phyloP scores from a whole-genome alignment of 2,888 invertebrate genomes.

The Trachelus stipa region DNA sequence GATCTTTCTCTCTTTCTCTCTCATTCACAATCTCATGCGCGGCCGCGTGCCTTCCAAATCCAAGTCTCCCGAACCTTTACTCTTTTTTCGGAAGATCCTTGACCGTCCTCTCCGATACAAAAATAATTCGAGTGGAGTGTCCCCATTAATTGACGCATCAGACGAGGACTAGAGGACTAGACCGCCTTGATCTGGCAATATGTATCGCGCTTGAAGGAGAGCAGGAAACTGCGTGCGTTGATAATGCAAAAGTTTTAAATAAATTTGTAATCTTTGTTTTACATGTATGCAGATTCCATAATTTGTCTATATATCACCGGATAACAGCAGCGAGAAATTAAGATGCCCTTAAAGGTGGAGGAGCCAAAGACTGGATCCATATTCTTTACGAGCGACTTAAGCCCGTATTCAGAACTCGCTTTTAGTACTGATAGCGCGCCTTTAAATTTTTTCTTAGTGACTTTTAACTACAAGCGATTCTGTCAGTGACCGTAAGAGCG shows the following conservation, averaged over 20 bases:
- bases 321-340: neutral
- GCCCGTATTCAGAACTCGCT: too few relatives aligned
- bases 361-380: neutral
- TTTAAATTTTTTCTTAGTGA: too few relatives aligned
- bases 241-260: neutral
- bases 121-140: slow-evolving; percentile 10
- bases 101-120: slow-evolving; percentile 10
- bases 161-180: neutral
- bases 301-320: neutral
- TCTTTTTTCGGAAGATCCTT: neutral
- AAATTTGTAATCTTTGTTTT: neutral
- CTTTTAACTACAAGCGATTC: too few relatives aligned
- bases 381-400: neutral
- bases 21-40: slow-evolving; percentile 6
- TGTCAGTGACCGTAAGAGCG: too few relatives aligned
- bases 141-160: neutral
- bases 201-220: neutral
- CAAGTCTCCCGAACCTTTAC: slow-evolving; percentile 9
- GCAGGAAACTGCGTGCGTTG: slow-evolving; percentile 1
- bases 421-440: too few relatives aligned
- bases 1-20: slow-evolving; percentile 27
- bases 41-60: neutral
- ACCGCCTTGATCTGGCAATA: neutral
- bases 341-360: too few relatives aligned
- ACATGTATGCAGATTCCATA: neutral